phyloP scores from a whole-genome alignment of 2,797 vertebrate genomes.

The Remorina albescens region DNA sequence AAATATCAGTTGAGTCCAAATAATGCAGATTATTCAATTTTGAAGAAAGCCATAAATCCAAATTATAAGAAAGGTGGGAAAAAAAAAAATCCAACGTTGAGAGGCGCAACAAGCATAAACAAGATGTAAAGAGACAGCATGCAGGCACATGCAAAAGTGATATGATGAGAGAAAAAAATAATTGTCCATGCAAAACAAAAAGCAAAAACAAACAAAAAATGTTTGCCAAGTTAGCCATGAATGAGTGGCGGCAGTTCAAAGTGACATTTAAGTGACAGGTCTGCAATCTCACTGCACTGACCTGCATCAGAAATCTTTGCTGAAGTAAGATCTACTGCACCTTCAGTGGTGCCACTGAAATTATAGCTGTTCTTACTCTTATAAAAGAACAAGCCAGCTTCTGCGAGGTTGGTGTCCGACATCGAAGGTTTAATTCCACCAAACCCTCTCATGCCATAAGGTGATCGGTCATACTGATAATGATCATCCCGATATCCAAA shows the following conservation, averaged over 20 bases:
- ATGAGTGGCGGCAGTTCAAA: slow-evolving; percentile 89
- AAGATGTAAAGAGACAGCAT: slow-evolving; percentile 83
- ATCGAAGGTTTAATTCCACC: slow-evolving; percentile 98
- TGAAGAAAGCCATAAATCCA: slow-evolving; percentile 85
- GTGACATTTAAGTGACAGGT: slow-evolving; percentile 92
- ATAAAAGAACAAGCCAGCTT: slow-evolving; percentile 95
- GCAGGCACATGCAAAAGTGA: slow-evolving; percentile 90
- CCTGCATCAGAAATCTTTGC: slow-evolving; percentile 94
- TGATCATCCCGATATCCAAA: slow-evolving; percentile 98
- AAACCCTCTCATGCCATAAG: slow-evolving; percentile 90
- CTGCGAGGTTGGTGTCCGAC: slow-evolving; percentile 98
- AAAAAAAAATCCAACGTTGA: slow-evolving; percentile 76
- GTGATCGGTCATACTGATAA: slow-evolving; percentile 93
- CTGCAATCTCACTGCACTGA: slow-evolving; percentile 94
- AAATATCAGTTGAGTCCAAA: slow-evolving; percentile 90
- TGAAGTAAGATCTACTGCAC: slow-evolving; percentile 98
- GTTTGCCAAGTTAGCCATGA: slow-evolving; percentile 77
- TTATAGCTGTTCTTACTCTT: slow-evolving; percentile 98
- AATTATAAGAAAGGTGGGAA: slow-evolving; percentile 81
- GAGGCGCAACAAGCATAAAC: slow-evolving; percentile 81
- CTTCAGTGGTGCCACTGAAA: slow-evolving; percentile 92
- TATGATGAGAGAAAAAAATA: slow-evolving; percentile 61
- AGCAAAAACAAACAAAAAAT: slow-evolving; percentile 46
- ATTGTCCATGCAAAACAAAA: slow-evolving; percentile 84
- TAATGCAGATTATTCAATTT: slow-evolving; percentile 54